These are phyloP conservation scores for Lasioglossum villosulum DNA, from an alignment of 2,888 invertebrate species.

Conservation along the genomic window DNA sequence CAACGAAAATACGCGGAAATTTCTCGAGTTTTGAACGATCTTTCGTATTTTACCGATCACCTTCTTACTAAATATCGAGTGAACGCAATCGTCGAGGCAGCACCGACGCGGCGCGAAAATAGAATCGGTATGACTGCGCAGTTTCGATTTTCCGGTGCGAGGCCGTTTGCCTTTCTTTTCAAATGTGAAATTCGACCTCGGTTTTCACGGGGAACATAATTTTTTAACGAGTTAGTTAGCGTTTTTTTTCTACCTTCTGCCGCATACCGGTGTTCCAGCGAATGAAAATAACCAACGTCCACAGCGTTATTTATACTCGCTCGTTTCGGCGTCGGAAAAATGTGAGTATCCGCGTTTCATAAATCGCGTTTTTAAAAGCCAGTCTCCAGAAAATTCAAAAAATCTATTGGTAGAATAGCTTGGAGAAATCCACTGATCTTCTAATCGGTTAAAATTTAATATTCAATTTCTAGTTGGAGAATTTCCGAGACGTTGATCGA, in stretches of 20 bases:
- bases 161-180: not conserved
- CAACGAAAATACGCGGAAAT: no score
- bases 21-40: not conserved
- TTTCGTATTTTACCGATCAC: not conserved
- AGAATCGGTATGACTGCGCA: not conserved
- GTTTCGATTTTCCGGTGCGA: not conserved
- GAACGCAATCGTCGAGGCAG: not conserved
- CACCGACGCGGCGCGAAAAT: not conserved
- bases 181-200: not conserved
- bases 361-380: no score
- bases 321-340: slow-evolving; percentile 4
- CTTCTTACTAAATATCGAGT: not conserved
- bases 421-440: not conserved
- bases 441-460: not conserved
- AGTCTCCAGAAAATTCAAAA: not conserved
- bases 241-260: not conserved
- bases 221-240: not conserved
- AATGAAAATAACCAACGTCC: slow-evolving; percentile 10
- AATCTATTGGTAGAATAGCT: not conserved
- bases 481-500: not conserved
- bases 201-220: not conserved
- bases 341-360: not conserved
- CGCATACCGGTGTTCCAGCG: not conserved
- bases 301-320: not conserved
- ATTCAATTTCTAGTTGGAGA: not conserved